These are phyloP conservation scores for Eciton burchellii DNA, from an alignment of 1,140 invertebrate species.

Conservation along the genomic window DNA sequence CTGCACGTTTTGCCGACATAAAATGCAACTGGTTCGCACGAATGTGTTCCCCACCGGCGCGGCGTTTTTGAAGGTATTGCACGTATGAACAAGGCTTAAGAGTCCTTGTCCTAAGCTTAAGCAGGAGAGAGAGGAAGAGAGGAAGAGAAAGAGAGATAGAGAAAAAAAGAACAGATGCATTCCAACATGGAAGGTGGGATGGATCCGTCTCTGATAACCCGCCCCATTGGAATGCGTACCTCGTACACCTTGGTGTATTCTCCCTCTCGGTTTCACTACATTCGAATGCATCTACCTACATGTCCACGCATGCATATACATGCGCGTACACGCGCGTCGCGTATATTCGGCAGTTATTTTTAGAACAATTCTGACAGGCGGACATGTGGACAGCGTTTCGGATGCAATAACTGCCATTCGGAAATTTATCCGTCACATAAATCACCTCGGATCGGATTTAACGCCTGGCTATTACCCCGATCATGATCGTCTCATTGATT, in stretches of 20 bases:
- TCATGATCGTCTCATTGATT: too few relatives aligned
- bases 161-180: constrained; percentile 71
- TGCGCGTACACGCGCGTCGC: background rate
- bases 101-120: constrained; percentile 51
- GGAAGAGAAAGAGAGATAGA: constrained; percentile 8
- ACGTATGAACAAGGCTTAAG: constrained; percentile 72
- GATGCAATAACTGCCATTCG: constrained; percentile 47
- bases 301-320: background rate
- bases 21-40: constrained; percentile 54
- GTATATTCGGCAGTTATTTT: constrained; percentile 70
- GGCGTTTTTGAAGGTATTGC: constrained; percentile 64
- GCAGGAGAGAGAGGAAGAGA: constrained; percentile 37
- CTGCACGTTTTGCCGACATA: constrained; percentile 37
- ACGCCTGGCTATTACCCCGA: background rate
- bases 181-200: constrained; percentile 80
- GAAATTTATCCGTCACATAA: constrained; percentile 25
- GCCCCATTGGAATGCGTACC: constrained; percentile 83
- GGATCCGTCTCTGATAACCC: constrained; percentile 83
- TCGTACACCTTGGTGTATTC: constrained; percentile 81
- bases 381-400: constrained; percentile 16
- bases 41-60: constrained; percentile 29
- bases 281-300: constrained; percentile 64
- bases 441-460: constrained; percentile 15
- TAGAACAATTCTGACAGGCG: constrained; percentile 58
- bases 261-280: constrained; percentile 71